A percentile compares a stretch with the other conserved stretches of the same genome.
Conservation (phyloP, 2,797 vertebrate species). For the Epinephelus awoara region DNA sequence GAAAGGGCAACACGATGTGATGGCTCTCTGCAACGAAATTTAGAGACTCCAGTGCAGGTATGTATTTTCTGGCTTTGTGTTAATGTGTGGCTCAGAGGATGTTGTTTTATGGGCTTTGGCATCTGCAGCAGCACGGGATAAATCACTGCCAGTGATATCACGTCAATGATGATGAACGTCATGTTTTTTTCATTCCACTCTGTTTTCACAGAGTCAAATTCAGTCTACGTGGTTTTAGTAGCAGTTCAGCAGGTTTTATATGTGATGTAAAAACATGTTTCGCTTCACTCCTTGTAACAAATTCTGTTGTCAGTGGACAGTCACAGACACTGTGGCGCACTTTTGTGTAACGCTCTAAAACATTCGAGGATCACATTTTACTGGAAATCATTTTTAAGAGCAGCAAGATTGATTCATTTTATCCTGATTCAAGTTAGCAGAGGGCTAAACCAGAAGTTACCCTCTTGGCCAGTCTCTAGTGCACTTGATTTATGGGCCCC, state of each 20-base stretch:
- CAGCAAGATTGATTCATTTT: no score
- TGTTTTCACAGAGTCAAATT: neutral
- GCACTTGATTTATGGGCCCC: no score
- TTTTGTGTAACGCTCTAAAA: neutral
- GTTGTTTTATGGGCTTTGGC: slow-evolving; percentile 25
- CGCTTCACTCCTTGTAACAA: neutral
- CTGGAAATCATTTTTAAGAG: no score
- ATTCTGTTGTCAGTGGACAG: no score
- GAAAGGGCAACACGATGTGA: slow-evolving; percentile 39
- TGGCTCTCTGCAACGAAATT: slow-evolving; percentile 30
- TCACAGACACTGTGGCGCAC: neutral
- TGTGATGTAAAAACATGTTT: neutral
- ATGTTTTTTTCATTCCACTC: neutral
- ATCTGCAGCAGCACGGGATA: neutral
- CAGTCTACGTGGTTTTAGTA: no score
- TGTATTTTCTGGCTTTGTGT: slow-evolving; percentile 12
- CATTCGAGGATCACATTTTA: no score
- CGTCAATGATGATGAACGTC: neutral
- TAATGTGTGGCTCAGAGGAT: neutral
- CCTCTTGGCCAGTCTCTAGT: no score
- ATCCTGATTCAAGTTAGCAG: no score
- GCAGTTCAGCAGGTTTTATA: no score
- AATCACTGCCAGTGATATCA: slow-evolving; percentile 16
- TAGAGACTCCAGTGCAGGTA: slow-evolving; percentile 8
- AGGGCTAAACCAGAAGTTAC: no score